Base-by-base conservation (phyloP, 2,888 invertebrate species). In the Cosmorhoe ocellata region DNA sequence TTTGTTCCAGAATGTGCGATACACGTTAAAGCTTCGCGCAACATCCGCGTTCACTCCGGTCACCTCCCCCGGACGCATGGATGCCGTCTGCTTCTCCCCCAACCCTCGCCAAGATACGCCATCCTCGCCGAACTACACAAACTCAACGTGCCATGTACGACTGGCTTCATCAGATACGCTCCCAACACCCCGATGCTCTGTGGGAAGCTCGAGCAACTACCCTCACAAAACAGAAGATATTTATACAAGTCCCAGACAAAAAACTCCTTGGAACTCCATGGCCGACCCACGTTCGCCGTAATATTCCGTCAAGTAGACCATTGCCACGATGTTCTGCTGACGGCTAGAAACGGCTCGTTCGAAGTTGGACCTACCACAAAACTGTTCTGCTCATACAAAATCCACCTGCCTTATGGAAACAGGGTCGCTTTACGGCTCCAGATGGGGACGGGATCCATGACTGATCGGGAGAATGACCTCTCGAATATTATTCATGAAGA, bases 331-430 rank as follows among this genome's bases (percentile, higher is more conserved):
- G 91, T 94, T 58, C 92, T 93, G 27, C 91, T 94, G 61, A 91
- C 91, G 62, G 85, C 88, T 43, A 90, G 91, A 60, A 94, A 93
- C 84, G 94, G 92, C 70, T 92, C 93, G 67, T 93, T 93, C 84
- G 92, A 92, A 73, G 86, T 93, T 71, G 91, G 92, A 60, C 93
- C 93, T 5, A 90, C 88, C 0, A 82, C 88, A 9, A 91, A 91
- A 34, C 78, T 94, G 18, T 84, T 91, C 60, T 95, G 95, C 76
- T 93, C 93, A 14, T 94, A 94, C 76, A 90, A 91, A 62, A 93
- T 95, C 43, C 93, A 93, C 69, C 76, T 95, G 63, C 94, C 95
- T 1, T 94, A 93, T 68, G 95, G 95, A 1, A 93, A 94, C 76
- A 84, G 92, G 53, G 92, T 94, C 7, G 92, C 93, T n/a, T 64